phyloP scores from a whole-genome alignment of 2,113 vertebrate species.

The Microcebus jonahi region DNA sequence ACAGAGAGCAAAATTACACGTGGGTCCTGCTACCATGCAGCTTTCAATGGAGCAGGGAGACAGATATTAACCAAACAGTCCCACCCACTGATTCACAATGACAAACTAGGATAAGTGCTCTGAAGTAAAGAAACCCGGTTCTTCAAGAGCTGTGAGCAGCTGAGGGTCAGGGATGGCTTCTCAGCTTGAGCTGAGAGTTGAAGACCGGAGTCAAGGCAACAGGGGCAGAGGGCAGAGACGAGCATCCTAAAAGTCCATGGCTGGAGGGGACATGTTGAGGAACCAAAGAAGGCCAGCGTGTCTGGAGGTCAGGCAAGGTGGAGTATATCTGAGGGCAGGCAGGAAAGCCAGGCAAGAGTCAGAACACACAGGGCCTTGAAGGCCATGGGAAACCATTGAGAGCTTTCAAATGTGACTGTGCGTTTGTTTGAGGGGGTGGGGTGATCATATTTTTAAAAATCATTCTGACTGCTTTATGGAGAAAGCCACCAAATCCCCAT shows the following conservation, averaged over 20 bases:
- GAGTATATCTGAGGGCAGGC: background rate
- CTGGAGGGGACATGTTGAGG: background rate
- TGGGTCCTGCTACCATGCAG: background rate
- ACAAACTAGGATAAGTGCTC: background rate
- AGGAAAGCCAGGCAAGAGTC: background rate
- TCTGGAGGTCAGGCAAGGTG: background rate
- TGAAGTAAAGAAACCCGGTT: background rate
- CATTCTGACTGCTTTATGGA: background rate
- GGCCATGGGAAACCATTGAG: background rate
- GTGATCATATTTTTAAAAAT: background rate
- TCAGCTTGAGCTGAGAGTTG: background rate
- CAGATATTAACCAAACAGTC: background rate
- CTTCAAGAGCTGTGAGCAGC: background rate
- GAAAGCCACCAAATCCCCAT: background rate
- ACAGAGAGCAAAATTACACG: background rate
- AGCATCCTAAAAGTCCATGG: background rate
- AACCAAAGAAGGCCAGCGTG: background rate
- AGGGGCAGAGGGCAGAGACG: background rate
- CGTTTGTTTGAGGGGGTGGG: background rate
- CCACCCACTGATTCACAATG: background rate
- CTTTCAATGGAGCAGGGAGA: background rate
- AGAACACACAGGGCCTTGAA: accelerated
- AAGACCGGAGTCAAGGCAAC: background rate
- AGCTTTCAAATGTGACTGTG: background rate
- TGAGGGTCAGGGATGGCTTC: background rate